phyloP scores from a whole-genome alignment of 2,888 invertebrate genomes.

The Neoascia interrupta region DNA sequence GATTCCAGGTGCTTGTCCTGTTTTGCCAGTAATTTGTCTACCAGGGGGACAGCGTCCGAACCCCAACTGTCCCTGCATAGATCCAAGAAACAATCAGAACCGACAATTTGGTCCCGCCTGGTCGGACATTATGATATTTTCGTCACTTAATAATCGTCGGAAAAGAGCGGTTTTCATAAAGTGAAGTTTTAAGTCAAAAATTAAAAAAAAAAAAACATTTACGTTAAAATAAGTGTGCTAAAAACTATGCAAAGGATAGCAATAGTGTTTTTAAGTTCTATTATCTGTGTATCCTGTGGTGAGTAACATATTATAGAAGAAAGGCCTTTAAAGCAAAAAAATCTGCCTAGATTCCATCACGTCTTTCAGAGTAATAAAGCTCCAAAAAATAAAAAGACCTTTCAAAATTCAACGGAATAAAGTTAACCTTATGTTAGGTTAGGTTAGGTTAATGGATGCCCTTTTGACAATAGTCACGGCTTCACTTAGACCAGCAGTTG shows the following conservation, averaged over 20 bases:
- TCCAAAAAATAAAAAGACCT: no score
- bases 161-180: constrained; percentile 71
- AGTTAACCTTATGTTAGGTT: no score
- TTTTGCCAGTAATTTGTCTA: constrained; percentile 75
- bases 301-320: no score
- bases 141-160: constrained; percentile 71
- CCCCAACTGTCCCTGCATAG: constrained; percentile 78
- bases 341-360: no score
- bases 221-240: background rate
- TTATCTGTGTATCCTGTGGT: no score
- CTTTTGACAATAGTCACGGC: no score
- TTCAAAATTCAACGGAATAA: no score
- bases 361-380: no score
- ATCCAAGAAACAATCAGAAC: constrained; percentile 74
- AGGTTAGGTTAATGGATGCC: no score
- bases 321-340: no score
- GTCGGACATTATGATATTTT: constrained; percentile 75
- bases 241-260: constrained; percentile 1
- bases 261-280: constrained; percentile 15
- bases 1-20: constrained; percentile 70
- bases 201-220: background rate
- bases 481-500: no score
- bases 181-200: no score
- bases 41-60: constrained; percentile 75
- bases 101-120: constrained; percentile 50